phyloP scores from a whole-genome alignment of 1,140 invertebrate genomes.

The Drosophila trapezifrons region DNA sequence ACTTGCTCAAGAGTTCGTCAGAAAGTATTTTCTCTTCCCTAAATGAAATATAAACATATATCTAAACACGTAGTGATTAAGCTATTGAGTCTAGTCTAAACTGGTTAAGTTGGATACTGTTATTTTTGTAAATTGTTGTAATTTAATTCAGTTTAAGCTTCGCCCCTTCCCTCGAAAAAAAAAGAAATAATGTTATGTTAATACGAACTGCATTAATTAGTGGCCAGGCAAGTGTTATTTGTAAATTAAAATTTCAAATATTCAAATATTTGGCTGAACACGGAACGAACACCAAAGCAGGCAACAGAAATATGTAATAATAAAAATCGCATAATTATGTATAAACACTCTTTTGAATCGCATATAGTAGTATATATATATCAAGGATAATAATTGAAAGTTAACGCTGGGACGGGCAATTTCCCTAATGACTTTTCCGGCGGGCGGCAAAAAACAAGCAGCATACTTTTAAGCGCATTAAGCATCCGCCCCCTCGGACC shows the following conservation, averaged over 20 bases:
- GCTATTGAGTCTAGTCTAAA: slow-evolving; percentile 44
- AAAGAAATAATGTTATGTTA: slow-evolving; percentile 5
- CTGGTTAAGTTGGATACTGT: slow-evolving; percentile 45
- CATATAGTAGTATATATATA: not conserved
- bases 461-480: slow-evolving; percentile 70
- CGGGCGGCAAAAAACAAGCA: slow-evolving; percentile 31
- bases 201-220: slow-evolving; percentile 2
- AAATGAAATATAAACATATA: slow-evolving; percentile 21
- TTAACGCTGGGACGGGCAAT: slow-evolving; percentile 55
- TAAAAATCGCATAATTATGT: slow-evolving; percentile 54
- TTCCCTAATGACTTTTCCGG: slow-evolving; percentile 72
- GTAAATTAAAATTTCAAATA: slow-evolving; percentile 12
- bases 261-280: slow-evolving; percentile 22
- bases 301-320: slow-evolving; percentile 49
- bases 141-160: slow-evolving; percentile 38
- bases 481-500: slow-evolving; percentile 53
- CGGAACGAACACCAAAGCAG: slow-evolving; percentile 7
- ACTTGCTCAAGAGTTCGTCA: slow-evolving; percentile 17
- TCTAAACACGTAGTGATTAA: slow-evolving; percentile 34
- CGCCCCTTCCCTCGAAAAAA: not conserved
- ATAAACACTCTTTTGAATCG: slow-evolving; percentile 34
- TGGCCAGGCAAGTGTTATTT: slow-evolving; percentile 17
- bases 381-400: slow-evolving; percentile 50
- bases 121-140: slow-evolving; percentile 60
- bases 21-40: slow-evolving; percentile 50